These are phyloP conservation scores for Capricornis sumatraensis DNA, from an alignment of 2,113 vertebrate species.

Conservation along the genomic window DNA sequence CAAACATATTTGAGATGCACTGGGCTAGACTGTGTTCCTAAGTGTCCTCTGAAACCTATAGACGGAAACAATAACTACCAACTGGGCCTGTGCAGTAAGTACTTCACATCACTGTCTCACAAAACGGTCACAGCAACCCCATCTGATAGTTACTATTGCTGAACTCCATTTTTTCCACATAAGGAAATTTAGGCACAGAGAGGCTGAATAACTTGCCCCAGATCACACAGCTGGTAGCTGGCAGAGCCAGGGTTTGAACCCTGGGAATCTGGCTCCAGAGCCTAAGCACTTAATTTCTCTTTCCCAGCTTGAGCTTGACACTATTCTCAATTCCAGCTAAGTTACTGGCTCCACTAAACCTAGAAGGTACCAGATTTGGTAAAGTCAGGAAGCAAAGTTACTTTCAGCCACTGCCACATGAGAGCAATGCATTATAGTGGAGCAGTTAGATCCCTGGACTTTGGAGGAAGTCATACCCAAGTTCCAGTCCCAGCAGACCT, in stretches of 20 bases:
- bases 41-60: neutral
- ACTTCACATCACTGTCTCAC: neutral
- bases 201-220: neutral
- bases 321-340: neutral
- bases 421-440: neutral
- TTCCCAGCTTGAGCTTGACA: neutral
- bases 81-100: neutral
- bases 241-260: neutral
- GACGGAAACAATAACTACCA: neutral
- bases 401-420: neutral
- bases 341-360: neutral
- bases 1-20: neutral
- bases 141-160: neutral
- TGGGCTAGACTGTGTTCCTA: no score
- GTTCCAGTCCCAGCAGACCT: neutral
- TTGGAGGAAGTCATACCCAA: no score
- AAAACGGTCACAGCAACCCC: rapidly evolving
- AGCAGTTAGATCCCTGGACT: neutral
- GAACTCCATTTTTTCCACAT: neutral
- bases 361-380: neutral
- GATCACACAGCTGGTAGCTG: neutral
- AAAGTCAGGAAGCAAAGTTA: neutral
- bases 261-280: neutral
- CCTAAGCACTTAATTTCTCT: neutral
- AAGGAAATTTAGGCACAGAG: neutral